Evolutionary conservation across 1,140 invertebrate species (phyloP).

Genomic region (Lasioglossum albipes): DNA sequence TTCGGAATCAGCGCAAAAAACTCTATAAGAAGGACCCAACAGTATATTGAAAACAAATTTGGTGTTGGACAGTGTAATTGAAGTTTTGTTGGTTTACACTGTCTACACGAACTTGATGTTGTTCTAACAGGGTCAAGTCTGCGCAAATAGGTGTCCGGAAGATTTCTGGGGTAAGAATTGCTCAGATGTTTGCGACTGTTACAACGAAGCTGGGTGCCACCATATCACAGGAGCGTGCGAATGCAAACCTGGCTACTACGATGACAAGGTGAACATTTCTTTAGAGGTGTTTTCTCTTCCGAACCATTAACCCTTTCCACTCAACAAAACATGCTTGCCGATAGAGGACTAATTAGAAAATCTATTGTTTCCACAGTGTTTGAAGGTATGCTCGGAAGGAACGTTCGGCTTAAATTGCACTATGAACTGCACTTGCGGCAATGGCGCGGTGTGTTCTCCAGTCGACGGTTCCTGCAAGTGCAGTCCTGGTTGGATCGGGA

Average conservation of each 20-base stretch:
- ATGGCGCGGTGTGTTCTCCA: constrained; percentile 87
- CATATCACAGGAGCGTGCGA: constrained; percentile 88
- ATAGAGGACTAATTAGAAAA: too few species aligned
- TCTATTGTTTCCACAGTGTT: constrained; percentile 82
- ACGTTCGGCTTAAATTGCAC: constrained; percentile 89
- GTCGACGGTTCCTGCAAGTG: constrained; percentile 87
- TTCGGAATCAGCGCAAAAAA: too few species aligned
- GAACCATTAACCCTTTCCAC: background rate
- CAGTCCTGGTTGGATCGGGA: constrained; percentile 87
- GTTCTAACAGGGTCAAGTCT: constrained; percentile 83
- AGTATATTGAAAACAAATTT: too few species aligned
- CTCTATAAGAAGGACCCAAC: too few species aligned
- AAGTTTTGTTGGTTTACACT: background rate
- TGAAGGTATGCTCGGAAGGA: constrained; percentile 87
- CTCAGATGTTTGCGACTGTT: constrained; percentile 89
- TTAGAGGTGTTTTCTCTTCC: background rate
- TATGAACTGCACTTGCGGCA: constrained; percentile 87
- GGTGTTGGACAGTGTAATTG: too few species aligned
- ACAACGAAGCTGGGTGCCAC: constrained; percentile 91
- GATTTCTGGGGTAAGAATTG: constrained; percentile 90
- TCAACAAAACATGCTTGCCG: too few species aligned
- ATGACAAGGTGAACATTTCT: constrained; percentile 83
- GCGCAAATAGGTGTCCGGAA: constrained; percentile 86
- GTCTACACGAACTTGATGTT: background rate
- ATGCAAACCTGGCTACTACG: constrained; percentile 88